Conservation (phyloP, 2,797 vertebrate species). For the Melanogrammus aeglefinus region DNA sequence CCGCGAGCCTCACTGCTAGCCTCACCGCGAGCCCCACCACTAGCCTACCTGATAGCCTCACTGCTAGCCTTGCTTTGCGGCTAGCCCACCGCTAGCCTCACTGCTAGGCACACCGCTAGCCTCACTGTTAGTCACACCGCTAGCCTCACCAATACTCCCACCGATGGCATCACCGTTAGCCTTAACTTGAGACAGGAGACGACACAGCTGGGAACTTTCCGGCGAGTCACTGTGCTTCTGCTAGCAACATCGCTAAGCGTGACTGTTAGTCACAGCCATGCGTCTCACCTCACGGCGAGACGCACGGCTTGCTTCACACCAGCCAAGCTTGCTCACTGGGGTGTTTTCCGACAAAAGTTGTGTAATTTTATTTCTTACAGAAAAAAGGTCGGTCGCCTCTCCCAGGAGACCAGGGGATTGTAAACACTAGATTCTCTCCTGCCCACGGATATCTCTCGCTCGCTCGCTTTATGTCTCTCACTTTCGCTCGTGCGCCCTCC, state of each 20-base stretch:
- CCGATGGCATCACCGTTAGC: constrained; percentile 24
- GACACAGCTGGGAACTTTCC: constrained; percentile 33
- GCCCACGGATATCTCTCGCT: constrained; percentile 14
- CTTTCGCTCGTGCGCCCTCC: too few species aligned
- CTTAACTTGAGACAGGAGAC: too few species aligned
- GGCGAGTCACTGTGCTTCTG: constrained; percentile 34
- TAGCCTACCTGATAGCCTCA: too few species aligned
- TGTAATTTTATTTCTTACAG: constrained; percentile 49
- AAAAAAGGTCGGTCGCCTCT: constrained; percentile 48
- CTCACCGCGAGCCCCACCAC: too few species aligned
- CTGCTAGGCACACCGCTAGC: too few species aligned
- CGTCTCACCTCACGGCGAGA: constrained; percentile 1
- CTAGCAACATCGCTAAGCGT: constrained; percentile 25
- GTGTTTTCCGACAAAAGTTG: background rate
- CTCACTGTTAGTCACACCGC: constrained; percentile 1
- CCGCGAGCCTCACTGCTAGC: too few species aligned
- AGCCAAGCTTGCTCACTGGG: constrained; percentile 6
- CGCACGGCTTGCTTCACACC: constrained; percentile 20
- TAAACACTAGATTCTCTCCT: constrained; percentile 32
- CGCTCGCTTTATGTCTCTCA: too few species aligned
- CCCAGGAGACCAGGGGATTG: constrained; percentile 34
- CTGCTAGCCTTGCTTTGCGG: constrained; percentile 11
- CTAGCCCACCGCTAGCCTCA: constrained; percentile 18
- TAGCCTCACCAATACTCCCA: constrained; percentile 18
- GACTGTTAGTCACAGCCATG: background rate